Base-by-base conservation (phyloP, 2,797 vertebrate genomes). In the Pampus argenteus region DNA sequence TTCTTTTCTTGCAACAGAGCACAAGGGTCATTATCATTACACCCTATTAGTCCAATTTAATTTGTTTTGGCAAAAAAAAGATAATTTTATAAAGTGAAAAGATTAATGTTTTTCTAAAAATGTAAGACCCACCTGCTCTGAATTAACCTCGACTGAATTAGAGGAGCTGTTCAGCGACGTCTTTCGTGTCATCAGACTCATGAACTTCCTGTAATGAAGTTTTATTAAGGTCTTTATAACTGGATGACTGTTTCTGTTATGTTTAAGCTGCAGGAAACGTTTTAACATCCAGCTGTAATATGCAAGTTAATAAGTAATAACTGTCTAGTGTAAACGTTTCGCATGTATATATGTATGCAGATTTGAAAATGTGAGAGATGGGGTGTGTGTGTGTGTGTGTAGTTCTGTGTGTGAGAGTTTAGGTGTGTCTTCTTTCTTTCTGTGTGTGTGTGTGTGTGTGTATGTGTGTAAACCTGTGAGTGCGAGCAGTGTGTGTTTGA, bases 401-500 rank as follows among this genome's bases (percentile, higher is more conserved):
- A 48, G 55, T 71, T 74, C 34, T 44, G 52, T 40, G 59, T 58
- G 9, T 36, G 9, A 64, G 9, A 31, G 38, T 31, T 49, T 17
- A 36, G 13, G 29, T 44, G 74, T 70, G 59, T 74, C 14, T 45
- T 61, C 5, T 60, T 18, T 42, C 23, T 20, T 1, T 55, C 20
- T 26, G 56, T 60, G 31, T 20, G 1, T 55, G 25, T 26, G 56
- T 60, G 31, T 22, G 3, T 63, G 38, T 31, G 45, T 60, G 70
- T 65, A 71, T 58, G 56, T 74, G 75, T 84, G 81, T 85, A 31
- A 74, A 69, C 34, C 51, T 68, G 55, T 17, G 47, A 64, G 81
- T 60, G 81, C 6, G 23, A 65, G 71, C 45, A 71, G 79, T 84
- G 82, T 89, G 83, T 86, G 75, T 89, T 73, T 86, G 85, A 92